phyloP scores from a whole-genome alignment of 2,797 vertebrate genomes.

The Premnoplex brunnescens region DNA sequence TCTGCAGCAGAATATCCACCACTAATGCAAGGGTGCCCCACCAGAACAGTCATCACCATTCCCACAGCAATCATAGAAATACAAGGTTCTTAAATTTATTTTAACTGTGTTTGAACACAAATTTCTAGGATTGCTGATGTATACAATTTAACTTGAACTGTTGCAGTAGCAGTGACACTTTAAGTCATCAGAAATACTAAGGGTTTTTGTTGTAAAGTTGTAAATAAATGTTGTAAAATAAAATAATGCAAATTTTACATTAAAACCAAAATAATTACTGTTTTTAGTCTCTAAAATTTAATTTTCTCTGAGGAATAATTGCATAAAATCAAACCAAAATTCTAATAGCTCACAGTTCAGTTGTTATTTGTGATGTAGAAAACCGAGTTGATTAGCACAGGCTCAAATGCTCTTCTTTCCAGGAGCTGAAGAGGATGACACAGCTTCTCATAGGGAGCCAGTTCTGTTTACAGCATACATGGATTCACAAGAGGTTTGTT shows the following conservation, averaged over 20 bases:
- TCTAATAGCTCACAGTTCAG: neutral
- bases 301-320: neutral
- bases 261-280: neutral
- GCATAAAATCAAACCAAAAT: neutral
- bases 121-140: neutral
- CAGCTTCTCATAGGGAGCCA: neutral
- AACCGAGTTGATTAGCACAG: neutral
- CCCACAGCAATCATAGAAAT: neutral
- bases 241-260: too few relatives aligned
- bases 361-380: neutral
- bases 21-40: neutral
- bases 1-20: neutral
- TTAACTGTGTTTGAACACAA: neutral
- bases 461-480: neutral
- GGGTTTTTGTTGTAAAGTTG: neutral
- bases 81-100: neutral
- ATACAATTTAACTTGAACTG: neutral
- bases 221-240: too few relatives aligned
- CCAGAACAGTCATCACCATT: neutral
- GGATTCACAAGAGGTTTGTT: neutral
- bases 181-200: neutral
- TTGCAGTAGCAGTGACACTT: neutral
- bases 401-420: neutral
- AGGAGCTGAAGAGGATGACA: neutral
- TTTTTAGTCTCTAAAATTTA: neutral